phyloP scores from a whole-genome alignment of 2,888 invertebrate species.

The Agrotis clavis region DNA sequence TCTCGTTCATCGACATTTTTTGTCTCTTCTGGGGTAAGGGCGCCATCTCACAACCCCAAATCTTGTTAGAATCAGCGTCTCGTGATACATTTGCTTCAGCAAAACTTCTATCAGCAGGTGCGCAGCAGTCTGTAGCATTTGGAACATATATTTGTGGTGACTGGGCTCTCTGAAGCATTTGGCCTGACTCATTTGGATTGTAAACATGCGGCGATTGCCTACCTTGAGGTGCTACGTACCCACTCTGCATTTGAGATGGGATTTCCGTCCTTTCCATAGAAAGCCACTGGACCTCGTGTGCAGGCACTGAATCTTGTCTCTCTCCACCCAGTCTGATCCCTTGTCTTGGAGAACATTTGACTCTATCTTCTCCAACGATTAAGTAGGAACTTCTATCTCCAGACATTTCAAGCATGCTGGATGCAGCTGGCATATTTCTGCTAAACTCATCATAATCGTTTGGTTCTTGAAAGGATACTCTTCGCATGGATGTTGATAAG shows the following conservation, averaged over 20 bases:
- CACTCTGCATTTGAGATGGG: constrained; percentile 32
- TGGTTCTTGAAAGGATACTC: constrained; percentile 66
- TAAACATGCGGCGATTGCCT: background rate
- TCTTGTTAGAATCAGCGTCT: background rate
- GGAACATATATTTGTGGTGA: background rate
- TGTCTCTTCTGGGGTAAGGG: constrained; percentile 14
- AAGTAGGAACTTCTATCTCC: constrained; percentile 54
- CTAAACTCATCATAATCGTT: constrained; percentile 70
- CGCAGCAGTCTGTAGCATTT: constrained; percentile 1
- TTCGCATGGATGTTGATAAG: constrained; percentile 55
- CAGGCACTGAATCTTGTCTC: background rate
- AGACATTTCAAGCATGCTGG: constrained; percentile 59
- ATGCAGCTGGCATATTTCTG: constrained; percentile 65
- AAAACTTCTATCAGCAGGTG: background rate
- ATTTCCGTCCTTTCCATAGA: constrained; percentile 38
- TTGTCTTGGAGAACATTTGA: constrained; percentile 7
- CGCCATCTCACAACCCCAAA: background rate
- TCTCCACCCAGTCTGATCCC: constrained; percentile 10
- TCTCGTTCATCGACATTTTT: constrained; percentile 22
- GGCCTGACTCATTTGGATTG: constrained; percentile 1
- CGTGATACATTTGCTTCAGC: constrained; percentile 3
- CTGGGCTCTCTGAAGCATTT: constrained; percentile 5
- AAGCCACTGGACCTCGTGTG: constrained; percentile 42
- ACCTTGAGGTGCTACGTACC: constrained; percentile 2
- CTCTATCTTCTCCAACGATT: constrained; percentile 49